Conservation (phyloP, 2,113 vertebrate species). For the Nestor notabilis region DNA sequence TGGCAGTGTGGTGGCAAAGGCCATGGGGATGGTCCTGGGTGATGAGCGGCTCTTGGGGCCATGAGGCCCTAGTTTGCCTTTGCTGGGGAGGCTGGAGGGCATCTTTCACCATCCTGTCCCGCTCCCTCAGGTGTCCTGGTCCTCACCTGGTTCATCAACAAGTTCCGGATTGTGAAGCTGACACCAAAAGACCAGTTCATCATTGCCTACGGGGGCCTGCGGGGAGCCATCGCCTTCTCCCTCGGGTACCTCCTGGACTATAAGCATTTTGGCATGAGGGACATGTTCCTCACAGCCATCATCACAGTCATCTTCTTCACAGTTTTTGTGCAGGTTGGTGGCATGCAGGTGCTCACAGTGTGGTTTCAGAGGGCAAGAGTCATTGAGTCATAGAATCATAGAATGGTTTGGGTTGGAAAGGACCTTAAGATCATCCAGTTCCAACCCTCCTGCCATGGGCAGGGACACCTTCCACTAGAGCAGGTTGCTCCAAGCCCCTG, state of each 20-base stretch:
- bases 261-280: constrained; percentile 79
- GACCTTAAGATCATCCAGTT: not conserved
- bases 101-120: not conserved
- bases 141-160: constrained; percentile 94
- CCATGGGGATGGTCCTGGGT: too few relatives aligned
- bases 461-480: not conserved
- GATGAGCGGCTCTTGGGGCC: not conserved
- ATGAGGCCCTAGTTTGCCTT: rapidly evolving
- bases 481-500: not conserved
- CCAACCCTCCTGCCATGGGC: not conserved
- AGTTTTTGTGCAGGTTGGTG: constrained; percentile 93
- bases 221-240: constrained; percentile 97
- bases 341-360: rapidly evolving
- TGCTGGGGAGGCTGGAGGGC: not conserved
- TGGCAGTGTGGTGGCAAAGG: not conserved
- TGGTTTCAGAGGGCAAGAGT: not conserved
- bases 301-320: constrained; percentile 99
- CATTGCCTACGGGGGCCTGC: constrained; percentile 93
- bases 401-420: not conserved
- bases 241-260: constrained; percentile 88
- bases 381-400: not conserved
- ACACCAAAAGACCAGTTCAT: constrained; percentile 99
- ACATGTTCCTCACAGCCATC: constrained; percentile 96
- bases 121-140: constrained; percentile 85
- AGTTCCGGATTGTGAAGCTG: constrained; percentile 96